These are phyloP conservation scores for Channa maculata DNA, from an alignment of 2,113 vertebrate species.

Conservation along the genomic window DNA sequence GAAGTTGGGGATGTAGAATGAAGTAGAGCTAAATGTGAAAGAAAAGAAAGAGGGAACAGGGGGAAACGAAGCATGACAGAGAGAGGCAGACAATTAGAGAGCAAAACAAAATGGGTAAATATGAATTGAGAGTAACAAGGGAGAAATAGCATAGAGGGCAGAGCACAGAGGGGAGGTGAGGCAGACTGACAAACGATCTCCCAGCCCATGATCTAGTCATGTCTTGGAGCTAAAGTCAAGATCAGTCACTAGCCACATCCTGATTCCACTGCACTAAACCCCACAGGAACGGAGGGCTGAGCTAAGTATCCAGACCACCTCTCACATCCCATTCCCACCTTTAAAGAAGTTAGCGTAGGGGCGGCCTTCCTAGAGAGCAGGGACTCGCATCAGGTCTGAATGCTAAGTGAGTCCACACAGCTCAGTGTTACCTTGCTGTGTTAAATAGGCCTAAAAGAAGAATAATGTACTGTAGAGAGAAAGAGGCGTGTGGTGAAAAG, in stretches of 20 bases:
- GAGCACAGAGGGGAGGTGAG: constrained; percentile 4
- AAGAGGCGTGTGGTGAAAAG: background rate
- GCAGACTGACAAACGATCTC: constrained; percentile 42
- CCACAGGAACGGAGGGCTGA: background rate
- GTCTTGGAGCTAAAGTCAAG: constrained; percentile 44
- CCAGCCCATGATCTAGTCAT: constrained; percentile 46
- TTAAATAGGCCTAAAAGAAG: constrained; percentile 1
- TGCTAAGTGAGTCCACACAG: background rate
- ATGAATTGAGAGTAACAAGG: constrained; percentile 43
- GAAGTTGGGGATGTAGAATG: constrained; percentile 23
- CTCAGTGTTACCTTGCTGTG: background rate
- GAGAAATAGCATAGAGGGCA: constrained; percentile 4
- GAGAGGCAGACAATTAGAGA: constrained; percentile 46
- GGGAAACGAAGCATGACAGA: constrained; percentile 31
- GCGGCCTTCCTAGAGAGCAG: constrained; percentile 13
- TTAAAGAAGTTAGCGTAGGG: constrained; percentile 39
- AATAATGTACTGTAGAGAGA: background rate
- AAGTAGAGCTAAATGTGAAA: constrained; percentile 30
- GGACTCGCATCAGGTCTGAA: background rate
- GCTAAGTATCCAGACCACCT: background rate
- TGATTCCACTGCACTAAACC: background rate
- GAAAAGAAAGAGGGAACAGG: constrained; percentile 14
- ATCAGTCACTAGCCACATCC: constrained; percentile 28
- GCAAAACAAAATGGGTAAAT: constrained; percentile 49
- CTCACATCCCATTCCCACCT: constrained; percentile 29